A percentile compares a stretch with the other conserved stretches of the same genome.
Evolutionary conservation across 1,140 invertebrate species (phyloP).

Genomic region (Aphaenogaster floridana): DNA sequence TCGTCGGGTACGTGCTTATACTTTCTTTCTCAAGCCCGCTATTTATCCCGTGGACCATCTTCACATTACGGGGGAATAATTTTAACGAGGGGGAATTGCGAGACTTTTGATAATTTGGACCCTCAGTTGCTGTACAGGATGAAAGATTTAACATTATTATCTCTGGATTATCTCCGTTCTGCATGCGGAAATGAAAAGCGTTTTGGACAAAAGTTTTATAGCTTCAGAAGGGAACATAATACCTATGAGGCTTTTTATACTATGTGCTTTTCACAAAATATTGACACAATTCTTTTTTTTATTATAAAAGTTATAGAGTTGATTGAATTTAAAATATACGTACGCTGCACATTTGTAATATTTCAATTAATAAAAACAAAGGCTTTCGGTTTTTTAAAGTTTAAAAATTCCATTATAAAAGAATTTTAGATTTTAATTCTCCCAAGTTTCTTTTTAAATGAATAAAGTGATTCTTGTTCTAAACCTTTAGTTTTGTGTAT

Average conservation of each 20-base stretch:
- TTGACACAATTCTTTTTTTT: slow-evolving; percentile 1
- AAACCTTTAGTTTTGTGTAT: neutral
- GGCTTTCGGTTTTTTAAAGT: neutral
- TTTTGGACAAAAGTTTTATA: slow-evolving; percentile 8
- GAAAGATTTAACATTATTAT: slow-evolving; percentile 35
- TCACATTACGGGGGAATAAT: slow-evolving; percentile 26
- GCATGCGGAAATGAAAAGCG: slow-evolving; percentile 27
- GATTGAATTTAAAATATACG: neutral
- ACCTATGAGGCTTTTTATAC: neutral
- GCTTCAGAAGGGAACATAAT: neutral
- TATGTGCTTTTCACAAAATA: neutral
- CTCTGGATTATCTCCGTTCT: slow-evolving; percentile 26
- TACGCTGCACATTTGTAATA: neutral
- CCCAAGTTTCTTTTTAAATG: neutral
- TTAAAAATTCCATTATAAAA: neutral
- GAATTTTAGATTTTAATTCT: neutral
- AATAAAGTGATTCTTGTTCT: neutral
- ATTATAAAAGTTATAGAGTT: neutral
- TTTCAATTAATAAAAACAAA: neutral
- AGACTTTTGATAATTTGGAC: slow-evolving; percentile 30
- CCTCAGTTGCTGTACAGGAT: neutral
- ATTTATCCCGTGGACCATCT: slow-evolving; percentile 34
- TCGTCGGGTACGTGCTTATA: slow-evolving; percentile 32
- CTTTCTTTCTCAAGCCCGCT: neutral
- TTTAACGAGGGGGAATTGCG: slow-evolving; percentile 27